Evolutionary conservation across 2,113 vertebrate genomes (phyloP).

Genomic region (Tinamus guttatus): DNA sequence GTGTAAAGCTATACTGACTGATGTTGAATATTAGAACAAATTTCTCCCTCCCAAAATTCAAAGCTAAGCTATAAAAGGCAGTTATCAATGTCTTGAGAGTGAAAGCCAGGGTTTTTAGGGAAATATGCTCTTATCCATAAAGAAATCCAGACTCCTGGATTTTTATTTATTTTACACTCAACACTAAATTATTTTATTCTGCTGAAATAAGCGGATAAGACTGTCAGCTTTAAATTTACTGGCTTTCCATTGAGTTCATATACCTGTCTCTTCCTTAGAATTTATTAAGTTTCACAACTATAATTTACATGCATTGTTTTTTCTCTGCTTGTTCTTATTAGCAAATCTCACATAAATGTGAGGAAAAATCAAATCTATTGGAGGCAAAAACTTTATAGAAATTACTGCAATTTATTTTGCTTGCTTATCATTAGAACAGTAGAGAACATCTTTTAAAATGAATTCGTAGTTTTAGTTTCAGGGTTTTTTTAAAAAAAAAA

Average conservation of each 20-base stretch:
- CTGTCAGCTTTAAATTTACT: not conserved
- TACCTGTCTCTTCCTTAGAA: not conserved
- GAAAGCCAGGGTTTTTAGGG: not conserved
- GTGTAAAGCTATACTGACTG: not conserved
- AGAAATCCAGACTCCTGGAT: not conserved
- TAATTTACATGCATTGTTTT: not conserved
- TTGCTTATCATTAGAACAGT: not conserved
- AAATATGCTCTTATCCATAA: not conserved
- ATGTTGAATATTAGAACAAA: not conserved
- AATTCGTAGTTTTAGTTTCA: not conserved
- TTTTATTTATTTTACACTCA: not conserved
- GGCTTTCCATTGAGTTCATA: not conserved
- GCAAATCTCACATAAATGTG: not conserved
- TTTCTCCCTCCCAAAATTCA: not conserved
- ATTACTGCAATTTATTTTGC: not conserved
- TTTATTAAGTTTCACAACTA: not conserved
- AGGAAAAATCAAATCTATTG: not conserved
- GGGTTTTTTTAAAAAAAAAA: no score
- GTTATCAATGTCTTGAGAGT: not conserved
- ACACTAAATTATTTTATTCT: not conserved
- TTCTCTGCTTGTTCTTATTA: not conserved
- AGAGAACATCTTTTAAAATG: not conserved
- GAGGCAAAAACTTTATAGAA: not conserved
- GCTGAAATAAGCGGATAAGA: not conserved
- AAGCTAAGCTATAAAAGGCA: not conserved